phyloP scores from a whole-genome alignment of 1,140 invertebrate species.

The Achroia grisella region DNA sequence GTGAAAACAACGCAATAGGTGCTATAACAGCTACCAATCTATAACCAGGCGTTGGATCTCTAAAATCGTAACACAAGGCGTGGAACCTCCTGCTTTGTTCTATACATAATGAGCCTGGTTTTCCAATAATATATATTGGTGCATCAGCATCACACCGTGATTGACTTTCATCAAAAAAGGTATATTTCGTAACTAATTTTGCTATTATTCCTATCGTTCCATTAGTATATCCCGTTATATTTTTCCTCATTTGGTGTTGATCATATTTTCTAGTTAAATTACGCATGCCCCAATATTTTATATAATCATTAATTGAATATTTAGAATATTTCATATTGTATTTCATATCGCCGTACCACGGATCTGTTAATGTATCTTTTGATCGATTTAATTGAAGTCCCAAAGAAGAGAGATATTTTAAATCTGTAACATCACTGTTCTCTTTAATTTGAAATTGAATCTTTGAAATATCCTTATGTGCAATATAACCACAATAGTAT shows the following conservation, averaged over 20 bases:
- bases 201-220: slow-evolving; percentile 40
- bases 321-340: neutral
- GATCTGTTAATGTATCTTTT: neutral
- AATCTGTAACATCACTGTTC: slow-evolving; percentile 16
- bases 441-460: neutral
- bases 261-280: slow-evolving; percentile 32
- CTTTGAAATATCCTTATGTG: slow-evolving; percentile 20
- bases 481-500: slow-evolving; percentile 50
- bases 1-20: slow-evolving; percentile 45
- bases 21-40: slow-evolving; percentile 47
- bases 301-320: neutral
- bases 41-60: slow-evolving; percentile 49
- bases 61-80: slow-evolving; percentile 46
- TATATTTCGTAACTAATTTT: slow-evolving; percentile 43
- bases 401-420: slow-evolving; percentile 18
- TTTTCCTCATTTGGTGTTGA: slow-evolving; percentile 26
- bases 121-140: slow-evolving; percentile 37
- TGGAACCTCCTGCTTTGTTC: slow-evolving; percentile 39
- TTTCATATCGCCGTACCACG: neutral
- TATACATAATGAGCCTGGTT: slow-evolving; percentile 41
- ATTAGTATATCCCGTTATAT: slow-evolving; percentile 23
- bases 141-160: slow-evolving; percentile 41
- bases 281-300: slow-evolving; percentile 15
- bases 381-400: slow-evolving; percentile 6
- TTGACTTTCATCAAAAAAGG: slow-evolving; percentile 36